Conservation (phyloP, 2,113 vertebrate genomes). For the Urocolius indicus region DNA sequence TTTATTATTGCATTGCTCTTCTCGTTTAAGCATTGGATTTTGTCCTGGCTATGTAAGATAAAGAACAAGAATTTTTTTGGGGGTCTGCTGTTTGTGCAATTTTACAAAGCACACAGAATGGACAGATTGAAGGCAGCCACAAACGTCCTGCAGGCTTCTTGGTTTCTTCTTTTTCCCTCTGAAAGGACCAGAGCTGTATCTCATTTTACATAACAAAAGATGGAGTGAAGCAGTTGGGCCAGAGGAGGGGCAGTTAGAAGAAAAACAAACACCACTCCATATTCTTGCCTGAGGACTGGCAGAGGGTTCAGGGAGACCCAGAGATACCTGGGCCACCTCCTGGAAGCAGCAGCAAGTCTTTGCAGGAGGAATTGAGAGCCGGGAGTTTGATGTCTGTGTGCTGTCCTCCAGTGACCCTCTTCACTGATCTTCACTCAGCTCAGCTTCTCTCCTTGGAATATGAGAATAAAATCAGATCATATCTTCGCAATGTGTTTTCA, state of each 20-base stretch:
- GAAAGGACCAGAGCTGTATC: neutral
- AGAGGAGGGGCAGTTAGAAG: neutral
- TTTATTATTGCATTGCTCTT: neutral
- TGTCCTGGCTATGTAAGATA: neutral
- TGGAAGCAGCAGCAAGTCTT: neutral
- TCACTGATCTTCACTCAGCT: neutral
- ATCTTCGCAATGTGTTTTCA: neutral
- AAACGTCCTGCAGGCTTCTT: neutral
- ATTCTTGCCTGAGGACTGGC: neutral
- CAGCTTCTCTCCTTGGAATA: neutral
- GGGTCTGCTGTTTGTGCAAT: neutral
- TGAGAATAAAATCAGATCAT: neutral
- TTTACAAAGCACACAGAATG: neutral
- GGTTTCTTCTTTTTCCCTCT: neutral
- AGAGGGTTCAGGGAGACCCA: neutral
- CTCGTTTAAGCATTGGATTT: neutral
- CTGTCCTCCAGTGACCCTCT: neutral
- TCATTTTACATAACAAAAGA: neutral
- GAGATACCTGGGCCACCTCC: no score
- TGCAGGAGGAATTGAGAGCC: neutral
- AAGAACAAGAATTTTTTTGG: neutral
- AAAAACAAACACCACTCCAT: neutral
- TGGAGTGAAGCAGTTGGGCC: neutral
- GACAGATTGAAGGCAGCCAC: neutral
- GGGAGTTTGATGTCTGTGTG: neutral